Evolutionary conservation across 2,113 vertebrate species (phyloP), one percentile per base, ranked within the genome.

Genomic region (Aramus guarauna): DNA sequence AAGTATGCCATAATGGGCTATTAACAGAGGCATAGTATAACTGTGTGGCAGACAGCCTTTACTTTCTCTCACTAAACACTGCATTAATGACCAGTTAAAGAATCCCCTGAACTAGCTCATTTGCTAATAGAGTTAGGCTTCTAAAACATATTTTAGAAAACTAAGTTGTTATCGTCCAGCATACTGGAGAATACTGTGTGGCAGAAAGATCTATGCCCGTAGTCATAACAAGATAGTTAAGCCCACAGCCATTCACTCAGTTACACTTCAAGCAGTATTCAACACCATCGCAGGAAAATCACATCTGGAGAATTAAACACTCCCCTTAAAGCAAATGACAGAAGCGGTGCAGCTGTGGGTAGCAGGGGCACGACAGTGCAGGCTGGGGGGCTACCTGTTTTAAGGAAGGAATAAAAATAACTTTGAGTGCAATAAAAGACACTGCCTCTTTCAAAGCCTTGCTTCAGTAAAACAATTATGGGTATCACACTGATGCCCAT

Each of bases 31-130:
- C 66, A 39, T 5, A 48, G 59, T 80, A 62, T 73, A 78, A 81
- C 68, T 72, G 3, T 71, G 21, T 23, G 30, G 66, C 79, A 93
- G 24, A 55, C 29, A 95, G 72, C 64, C 68, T 93, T 76, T 43
- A 30, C 63, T 72, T 96, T 94, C 88, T 68, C 53, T 67, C 30
- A 23, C 89, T 68, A 36, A 94, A 27, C n/a, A 78, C 36, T 63
- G 8, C 20, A 66, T 85, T 97, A 97, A 97, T 78, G 84, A 85
- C 78, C 73, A 96, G 68, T 94, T 97, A 95, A 96, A 96, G 32
- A 83, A 85, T 48, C 17, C 59, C 36, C 67, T 69, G 50, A 93
- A 90, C 22, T 34, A 20, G 48, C 29, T 92, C n/a, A 37, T 93
- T 82, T 88, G 52, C 72, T 85, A 41, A 52, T 41, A 78, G 19